These are phyloP conservation scores for Amniataba percoides DNA, from an alignment of 2,797 vertebrate genomes.

Conservation along the genomic window DNA sequence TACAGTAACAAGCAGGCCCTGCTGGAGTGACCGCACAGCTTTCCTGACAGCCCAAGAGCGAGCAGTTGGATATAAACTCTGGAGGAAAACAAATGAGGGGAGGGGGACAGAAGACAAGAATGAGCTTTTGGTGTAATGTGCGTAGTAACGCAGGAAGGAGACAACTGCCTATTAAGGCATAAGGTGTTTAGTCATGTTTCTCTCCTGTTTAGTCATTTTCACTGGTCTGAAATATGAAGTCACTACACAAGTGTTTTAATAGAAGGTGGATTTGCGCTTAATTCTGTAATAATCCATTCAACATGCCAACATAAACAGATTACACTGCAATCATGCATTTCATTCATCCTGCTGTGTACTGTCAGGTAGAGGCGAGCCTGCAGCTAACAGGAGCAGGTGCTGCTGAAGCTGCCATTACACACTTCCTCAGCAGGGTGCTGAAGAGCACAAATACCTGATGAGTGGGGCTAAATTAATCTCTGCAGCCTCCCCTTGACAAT, in stretches of 20 bases:
- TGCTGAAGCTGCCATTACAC: slow-evolving; percentile 31
- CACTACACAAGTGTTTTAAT: not conserved
- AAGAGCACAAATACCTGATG: slow-evolving; percentile 33
- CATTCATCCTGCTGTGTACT: slow-evolving; percentile 19
- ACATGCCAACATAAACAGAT: slow-evolving; percentile 31
- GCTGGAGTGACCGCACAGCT: slow-evolving; percentile 89
- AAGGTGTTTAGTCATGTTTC: slow-evolving; percentile 6
- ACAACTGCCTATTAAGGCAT: not conserved
- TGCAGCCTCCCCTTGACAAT: not conserved
- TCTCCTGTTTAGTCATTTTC: slow-evolving; percentile 3
- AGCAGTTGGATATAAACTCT: slow-evolving; percentile 91
- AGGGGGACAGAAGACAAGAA: not conserved
- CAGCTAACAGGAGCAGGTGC: slow-evolving; percentile 40
- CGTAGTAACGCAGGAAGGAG: not conserved
- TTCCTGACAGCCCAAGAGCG: slow-evolving; percentile 88
- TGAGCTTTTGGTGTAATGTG: not conserved
- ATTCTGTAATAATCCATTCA: slow-evolving; percentile 37
- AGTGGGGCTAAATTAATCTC: slow-evolving; percentile 17
- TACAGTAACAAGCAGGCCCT: slow-evolving; percentile 93
- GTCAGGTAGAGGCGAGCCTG: slow-evolving; percentile 19
- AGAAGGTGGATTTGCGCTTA: slow-evolving; percentile 18
- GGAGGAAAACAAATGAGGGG: slow-evolving; percentile 30
- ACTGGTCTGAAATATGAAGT: slow-evolving; percentile 25
- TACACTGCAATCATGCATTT: slow-evolving; percentile 31
- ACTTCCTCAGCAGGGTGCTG: slow-evolving; percentile 18